Base-by-base conservation (phyloP, 1,140 invertebrate genomes). In the Pseudomyrmex flavicornis region DNA sequence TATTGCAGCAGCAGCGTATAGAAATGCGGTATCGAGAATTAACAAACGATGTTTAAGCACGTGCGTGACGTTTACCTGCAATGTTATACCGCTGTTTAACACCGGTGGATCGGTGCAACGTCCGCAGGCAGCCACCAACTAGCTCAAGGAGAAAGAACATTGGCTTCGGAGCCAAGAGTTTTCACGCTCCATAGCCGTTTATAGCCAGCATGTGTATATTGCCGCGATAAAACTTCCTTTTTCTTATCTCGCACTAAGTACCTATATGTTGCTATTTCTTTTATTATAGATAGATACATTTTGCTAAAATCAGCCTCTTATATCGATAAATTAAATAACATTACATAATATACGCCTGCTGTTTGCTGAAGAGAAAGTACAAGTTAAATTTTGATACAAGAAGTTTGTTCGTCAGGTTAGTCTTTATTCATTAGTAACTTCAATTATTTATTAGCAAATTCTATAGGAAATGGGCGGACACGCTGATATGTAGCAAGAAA, bases 121-220 rank as follows among this genome's bases (percentile, higher is more conserved):
- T 89, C 89, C 88, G 85, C 87, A 73, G 72, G 56, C 85, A 88
- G 84, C 85, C 85, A 89, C 85, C 90, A 91, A 88, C 89, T 91
- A 89, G 90, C 88, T 90, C 87, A 89, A 91, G 88, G 88, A 88
- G 87, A 90, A 82, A 91, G 89, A 91, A 86, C 90, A 89, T 90
- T 91, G 90, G 89, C 90, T 90, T 80, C 87, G 85, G 80, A 90
- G 88, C 87, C 86, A 85, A 82, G 72, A 90, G 84, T 89, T 91
- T 90, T 89, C 88, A 85, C 85, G 87, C 85, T 82, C 48, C 70
- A 68, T 9, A 68, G 50, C 70, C 80, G 80, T 87, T 80, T 80
- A 50, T 62, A 50, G 69, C 52, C 66, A 72, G 56, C 26, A 48
- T 73, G 12, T n/a, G 35, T 73, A 54, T 48, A 54, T 48, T 66